Evolutionary conservation across 1,140 invertebrate genomes (phyloP).

Genomic region (Zeugodacus cucurbitae): DNA sequence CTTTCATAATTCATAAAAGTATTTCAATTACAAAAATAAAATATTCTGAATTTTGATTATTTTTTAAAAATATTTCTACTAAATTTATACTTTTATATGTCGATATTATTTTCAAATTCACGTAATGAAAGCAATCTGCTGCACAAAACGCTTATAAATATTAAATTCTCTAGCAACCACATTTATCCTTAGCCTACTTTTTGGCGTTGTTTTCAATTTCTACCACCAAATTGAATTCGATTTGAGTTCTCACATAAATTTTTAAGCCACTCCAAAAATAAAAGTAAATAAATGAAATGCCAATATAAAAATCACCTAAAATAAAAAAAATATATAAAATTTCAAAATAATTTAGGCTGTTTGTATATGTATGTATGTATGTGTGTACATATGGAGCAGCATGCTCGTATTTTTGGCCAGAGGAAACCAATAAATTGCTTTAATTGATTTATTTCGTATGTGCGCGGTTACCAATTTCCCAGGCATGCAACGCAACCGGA

Average conservation of each 20-base stretch:
- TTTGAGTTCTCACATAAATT: not conserved
- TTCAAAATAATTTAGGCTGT: no score
- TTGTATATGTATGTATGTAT: not conserved
- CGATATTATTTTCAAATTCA: no score
- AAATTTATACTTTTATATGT: no score
- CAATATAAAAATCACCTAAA: no score
- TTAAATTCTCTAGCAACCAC: not conserved
- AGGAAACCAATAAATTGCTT: not conserved
- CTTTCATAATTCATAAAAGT: no score
- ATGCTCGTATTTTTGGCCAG: not conserved
- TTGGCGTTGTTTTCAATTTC: not conserved
- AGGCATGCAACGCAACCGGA: not conserved
- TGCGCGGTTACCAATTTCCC: not conserved
- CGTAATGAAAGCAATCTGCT: not conserved
- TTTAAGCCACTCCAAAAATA: not conserved
- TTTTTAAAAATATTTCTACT: no score
- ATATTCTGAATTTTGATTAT: no score
- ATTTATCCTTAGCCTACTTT: not conserved
- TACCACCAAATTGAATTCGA: not conserved
- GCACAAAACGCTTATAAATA: not conserved
- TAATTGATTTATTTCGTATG: conserved; percentile 23
- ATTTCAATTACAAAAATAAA: no score
- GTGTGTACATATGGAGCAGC: not conserved
- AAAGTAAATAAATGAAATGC: no score
- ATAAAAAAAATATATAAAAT: no score